A percentile compares a stretch with the other conserved stretches of the same genome.
Evolutionary conservation across 2,888 invertebrate genomes (phyloP).

Genomic region (Orthosia incerta): DNA sequence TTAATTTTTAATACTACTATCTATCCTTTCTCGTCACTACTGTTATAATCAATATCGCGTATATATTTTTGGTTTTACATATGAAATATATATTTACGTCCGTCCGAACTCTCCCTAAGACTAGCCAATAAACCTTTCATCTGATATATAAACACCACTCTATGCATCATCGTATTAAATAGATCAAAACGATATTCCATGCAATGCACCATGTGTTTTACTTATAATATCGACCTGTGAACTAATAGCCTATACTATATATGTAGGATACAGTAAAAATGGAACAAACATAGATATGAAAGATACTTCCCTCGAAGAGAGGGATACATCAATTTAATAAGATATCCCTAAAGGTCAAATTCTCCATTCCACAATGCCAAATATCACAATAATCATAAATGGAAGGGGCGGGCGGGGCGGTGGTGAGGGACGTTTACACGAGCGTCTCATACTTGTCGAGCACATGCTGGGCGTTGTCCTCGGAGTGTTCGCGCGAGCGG

Average conservation of each 20-base stretch:
- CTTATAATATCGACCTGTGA: constrained; percentile 64
- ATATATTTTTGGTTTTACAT: constrained; percentile 78
- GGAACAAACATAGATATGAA: constrained; percentile 58
- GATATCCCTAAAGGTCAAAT: constrained; percentile 53
- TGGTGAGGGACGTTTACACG: constrained; percentile 75
- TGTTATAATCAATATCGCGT: constrained; percentile 68
- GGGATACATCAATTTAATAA: constrained; percentile 43
- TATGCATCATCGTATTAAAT: constrained; percentile 70
- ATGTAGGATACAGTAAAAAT: constrained; percentile 58
- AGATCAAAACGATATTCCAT: constrained; percentile 68
- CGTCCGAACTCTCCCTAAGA: constrained; percentile 63
- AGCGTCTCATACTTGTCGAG: constrained; percentile 90
- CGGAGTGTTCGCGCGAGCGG: constrained; percentile 85
- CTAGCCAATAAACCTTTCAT: constrained; percentile 70
- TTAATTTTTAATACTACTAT: constrained; percentile 66
- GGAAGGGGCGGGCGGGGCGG: constrained; percentile 32
- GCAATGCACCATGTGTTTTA: constrained; percentile 72
- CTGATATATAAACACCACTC: constrained; percentile 66
- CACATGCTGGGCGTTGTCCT: constrained; percentile 84
- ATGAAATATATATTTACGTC: constrained; percentile 67
- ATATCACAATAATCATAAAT: constrained; percentile 68
- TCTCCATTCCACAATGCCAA: constrained; percentile 62
- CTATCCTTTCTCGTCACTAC: constrained; percentile 68
- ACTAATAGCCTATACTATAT: constrained; percentile 56
- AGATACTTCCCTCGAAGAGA: constrained; percentile 47